Evolutionary conservation across 2,888 invertebrate genomes (phyloP).

Genomic region (Cancer borealis): DNA sequence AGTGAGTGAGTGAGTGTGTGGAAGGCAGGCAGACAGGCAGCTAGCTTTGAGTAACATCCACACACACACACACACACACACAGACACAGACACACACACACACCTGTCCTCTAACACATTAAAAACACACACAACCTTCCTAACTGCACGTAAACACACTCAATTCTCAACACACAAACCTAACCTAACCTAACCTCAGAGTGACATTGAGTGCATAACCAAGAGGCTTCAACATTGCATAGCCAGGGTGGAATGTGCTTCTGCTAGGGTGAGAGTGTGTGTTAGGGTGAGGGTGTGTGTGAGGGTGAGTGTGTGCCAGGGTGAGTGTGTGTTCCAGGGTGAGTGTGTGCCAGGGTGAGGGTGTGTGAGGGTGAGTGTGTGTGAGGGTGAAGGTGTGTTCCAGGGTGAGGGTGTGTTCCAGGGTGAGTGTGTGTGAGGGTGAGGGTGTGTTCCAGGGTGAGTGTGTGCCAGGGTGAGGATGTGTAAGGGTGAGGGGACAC

Average conservation of each 20-base stretch:
- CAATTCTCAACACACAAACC: background rate
- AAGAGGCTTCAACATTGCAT: background rate
- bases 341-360: too few relatives aligned
- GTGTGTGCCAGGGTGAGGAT: too few relatives aligned
- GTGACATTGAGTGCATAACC: background rate
- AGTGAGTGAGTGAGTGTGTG: too few relatives aligned
- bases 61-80: background rate
- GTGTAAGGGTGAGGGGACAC: background rate
- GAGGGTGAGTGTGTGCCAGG: too few relatives aligned
- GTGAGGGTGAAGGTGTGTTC: background rate
- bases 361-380: too few relatives aligned
- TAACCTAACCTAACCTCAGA: background rate
- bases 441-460: background rate
- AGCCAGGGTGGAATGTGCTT: background rate
- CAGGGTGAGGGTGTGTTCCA: too few relatives aligned
- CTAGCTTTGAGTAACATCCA: background rate
- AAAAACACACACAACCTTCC: background rate
- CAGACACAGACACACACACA: background rate
- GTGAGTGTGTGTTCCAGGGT: background rate
- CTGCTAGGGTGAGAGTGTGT: background rate
- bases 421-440: too few relatives aligned
- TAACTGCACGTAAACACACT: background rate
- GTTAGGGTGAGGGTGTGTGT: too few relatives aligned
- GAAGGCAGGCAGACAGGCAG: too few relatives aligned
- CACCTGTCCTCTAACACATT: background rate